A percentile compares a stretch with the other conserved stretches of the same genome.
Evolutionary conservation across 2,888 invertebrate genomes (phyloP).

Genomic region (Dolichopus griseipennis): DNA sequence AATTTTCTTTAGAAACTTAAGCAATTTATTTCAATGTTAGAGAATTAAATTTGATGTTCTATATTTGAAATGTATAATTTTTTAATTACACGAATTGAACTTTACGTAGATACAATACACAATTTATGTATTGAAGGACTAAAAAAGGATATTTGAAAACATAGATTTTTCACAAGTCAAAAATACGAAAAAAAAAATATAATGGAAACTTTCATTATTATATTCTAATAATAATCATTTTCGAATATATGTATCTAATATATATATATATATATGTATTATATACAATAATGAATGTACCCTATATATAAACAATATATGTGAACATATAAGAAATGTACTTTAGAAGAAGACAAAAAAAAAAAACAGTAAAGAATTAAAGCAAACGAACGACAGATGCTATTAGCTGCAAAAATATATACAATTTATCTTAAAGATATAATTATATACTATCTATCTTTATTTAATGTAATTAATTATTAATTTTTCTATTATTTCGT

Average conservation of each 20-base stretch:
- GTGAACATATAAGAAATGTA: not conserved
- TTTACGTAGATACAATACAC: too few relatives aligned
- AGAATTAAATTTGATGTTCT: too few relatives aligned
- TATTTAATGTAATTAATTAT: slow-evolving; percentile 1
- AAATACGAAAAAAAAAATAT: not conserved
- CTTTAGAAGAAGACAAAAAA: not conserved
- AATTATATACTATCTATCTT: not conserved
- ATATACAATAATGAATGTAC: too few relatives aligned
- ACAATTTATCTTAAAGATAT: not conserved
- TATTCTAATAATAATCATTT: not conserved
- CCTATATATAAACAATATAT: not conserved
- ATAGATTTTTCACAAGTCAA: not conserved
- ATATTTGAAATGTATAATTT: too few relatives aligned
- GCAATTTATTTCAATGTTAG: too few relatives aligned
- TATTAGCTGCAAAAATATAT: slow-evolving; percentile 1
- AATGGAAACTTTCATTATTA: not conserved
- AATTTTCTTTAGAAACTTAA: too few relatives aligned
- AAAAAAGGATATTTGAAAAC: not conserved
- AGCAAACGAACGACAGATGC: not conserved
- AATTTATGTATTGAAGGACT: too few relatives aligned
- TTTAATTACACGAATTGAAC: too few relatives aligned
- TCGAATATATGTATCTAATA: not conserved
- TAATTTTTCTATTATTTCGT: slow-evolving; percentile 1
- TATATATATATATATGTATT: not conserved
- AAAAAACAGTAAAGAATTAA: not conserved